Conservation (phyloP, 1,140 invertebrate species). For the Saccostrea cuccullata region DNA sequence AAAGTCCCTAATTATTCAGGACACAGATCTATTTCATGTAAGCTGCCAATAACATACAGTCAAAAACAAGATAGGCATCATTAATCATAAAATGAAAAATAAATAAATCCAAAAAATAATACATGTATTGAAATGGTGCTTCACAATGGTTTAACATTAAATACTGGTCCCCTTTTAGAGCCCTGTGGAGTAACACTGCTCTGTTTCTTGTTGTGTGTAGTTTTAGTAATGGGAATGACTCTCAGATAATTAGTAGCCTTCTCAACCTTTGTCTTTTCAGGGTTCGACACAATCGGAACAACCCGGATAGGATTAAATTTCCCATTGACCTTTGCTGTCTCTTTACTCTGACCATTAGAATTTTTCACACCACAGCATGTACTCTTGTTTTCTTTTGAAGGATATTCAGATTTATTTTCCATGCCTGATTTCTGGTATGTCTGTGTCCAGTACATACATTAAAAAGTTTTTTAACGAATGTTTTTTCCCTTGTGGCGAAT, state of each 20-base stretch:
- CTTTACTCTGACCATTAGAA: background rate
- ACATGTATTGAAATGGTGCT: background rate
- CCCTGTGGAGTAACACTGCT: background rate
- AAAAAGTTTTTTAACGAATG: background rate
- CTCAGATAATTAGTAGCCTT: background rate
- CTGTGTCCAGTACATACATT: background rate
- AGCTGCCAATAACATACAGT: no score
- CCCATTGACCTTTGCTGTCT: background rate
- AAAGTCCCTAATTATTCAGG: no score
- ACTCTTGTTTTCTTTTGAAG: background rate
- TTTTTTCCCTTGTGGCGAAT: background rate
- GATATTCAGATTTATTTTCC: background rate
- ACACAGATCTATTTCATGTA: no score
- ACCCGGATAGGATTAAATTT: background rate
- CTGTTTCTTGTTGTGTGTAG: background rate
- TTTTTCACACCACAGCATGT: background rate
- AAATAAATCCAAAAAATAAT: no score
- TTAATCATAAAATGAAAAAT: no score
- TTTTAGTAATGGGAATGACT: background rate
- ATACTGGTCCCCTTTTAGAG: background rate
- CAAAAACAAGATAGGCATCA: no score
- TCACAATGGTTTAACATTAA: conserved; percentile 6
- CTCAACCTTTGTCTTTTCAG: background rate
- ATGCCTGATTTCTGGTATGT: background rate
- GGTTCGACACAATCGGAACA: background rate